These are phyloP conservation scores for Cotesia congregata DNA, from an alignment of 2,888 invertebrate species.

Conservation along the genomic window DNA sequence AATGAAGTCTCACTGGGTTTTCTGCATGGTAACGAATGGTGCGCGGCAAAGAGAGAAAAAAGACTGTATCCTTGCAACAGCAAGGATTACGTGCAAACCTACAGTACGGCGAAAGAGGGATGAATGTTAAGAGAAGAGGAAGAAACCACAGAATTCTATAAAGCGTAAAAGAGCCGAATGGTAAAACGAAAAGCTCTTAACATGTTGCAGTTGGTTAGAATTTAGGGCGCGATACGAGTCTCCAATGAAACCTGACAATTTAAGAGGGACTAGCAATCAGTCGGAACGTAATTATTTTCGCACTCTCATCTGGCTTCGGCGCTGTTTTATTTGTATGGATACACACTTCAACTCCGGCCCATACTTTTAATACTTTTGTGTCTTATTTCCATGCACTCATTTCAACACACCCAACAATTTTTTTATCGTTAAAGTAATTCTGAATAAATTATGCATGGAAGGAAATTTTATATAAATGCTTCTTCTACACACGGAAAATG, in stretches of 20 bases:
- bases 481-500: too few relatives aligned
- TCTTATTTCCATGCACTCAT: too few relatives aligned
- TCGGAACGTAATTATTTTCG: slow-evolving; percentile 62
- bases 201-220: slow-evolving; percentile 61
- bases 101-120: not conserved
- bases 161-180: slow-evolving; percentile 30
- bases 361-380: too few relatives aligned
- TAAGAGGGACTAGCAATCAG: slow-evolving; percentile 63
- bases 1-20: slow-evolving; percentile 27
- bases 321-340: not conserved
- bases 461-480: too few relatives aligned
- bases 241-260: slow-evolving; percentile 63
- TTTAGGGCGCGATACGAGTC: slow-evolving; percentile 46
- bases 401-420: too few relatives aligned
- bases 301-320: slow-evolving; percentile 29
- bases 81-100: not conserved
- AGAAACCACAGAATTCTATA: slow-evolving; percentile 35
- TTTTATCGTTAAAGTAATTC: too few relatives aligned
- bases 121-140: slow-evolving; percentile 20
- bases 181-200: slow-evolving; percentile 63
- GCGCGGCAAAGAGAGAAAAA: not conserved
- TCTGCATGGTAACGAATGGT: slow-evolving; percentile 20
- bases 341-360: too few relatives aligned
- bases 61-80: not conserved
- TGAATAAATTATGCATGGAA: too few relatives aligned